Conservation (phyloP, 2,113 vertebrate species). For the Amazona guildingii region DNA sequence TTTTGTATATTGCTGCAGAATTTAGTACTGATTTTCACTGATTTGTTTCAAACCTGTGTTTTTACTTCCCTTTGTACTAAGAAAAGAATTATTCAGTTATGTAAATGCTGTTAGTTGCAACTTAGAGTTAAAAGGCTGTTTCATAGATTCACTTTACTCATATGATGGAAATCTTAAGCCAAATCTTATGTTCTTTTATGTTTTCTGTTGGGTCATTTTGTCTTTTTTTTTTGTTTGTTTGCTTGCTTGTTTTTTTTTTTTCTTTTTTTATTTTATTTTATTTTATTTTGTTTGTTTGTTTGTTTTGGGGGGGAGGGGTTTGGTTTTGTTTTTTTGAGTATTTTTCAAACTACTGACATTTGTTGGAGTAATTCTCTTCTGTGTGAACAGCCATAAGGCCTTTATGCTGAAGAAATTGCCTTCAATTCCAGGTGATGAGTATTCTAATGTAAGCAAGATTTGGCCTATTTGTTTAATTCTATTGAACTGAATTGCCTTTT, state of each 20-base stretch:
- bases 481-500: neutral
- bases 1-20: neutral
- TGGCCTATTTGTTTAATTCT: neutral
- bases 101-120: neutral
- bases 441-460: neutral
- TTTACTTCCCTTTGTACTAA: neutral
- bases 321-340: neutral
- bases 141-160: neutral
- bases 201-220: neutral
- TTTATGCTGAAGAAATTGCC: neutral
- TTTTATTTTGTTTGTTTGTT: neutral
- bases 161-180: neutral
- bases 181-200: neutral
- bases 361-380: neutral
- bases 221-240: neutral
- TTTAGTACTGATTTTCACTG: neutral
- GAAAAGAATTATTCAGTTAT: neutral
- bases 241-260: neutral
- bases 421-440: neutral
- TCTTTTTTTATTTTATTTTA: neutral
- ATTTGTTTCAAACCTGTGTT: neutral
- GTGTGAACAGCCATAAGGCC: neutral
- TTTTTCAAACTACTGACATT: neutral
- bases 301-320: neutral
- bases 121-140: neutral